phyloP scores from a whole-genome alignment of 2,888 invertebrate species.

The Acholoe squamosa region DNA sequence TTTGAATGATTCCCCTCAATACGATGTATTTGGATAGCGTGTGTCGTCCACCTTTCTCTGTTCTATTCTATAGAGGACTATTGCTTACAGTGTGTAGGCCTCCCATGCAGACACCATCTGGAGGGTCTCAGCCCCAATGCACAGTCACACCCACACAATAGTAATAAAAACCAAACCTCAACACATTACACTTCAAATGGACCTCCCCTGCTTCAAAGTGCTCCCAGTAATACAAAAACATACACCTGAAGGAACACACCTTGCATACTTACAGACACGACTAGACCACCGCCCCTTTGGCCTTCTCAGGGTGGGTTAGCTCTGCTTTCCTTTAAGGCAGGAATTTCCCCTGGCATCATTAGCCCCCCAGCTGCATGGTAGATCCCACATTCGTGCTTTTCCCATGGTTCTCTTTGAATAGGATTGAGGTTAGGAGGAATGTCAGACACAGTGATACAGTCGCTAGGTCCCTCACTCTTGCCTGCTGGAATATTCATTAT shows the following conservation, averaged over 20 bases:
- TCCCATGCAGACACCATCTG: background rate
- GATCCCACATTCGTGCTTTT: too few relatives aligned
- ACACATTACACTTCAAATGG: constrained; percentile 27
- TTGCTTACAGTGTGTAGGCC: background rate
- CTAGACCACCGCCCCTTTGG: too few relatives aligned
- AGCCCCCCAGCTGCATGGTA: too few relatives aligned
- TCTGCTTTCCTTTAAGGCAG: too few relatives aligned
- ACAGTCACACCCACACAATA: background rate
- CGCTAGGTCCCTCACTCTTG: background rate
- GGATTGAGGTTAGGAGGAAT: too few relatives aligned
- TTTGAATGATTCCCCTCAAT: background rate
- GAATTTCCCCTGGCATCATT: too few relatives aligned
- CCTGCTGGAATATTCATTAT: constrained; percentile 33
- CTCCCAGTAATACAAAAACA: too few relatives aligned
- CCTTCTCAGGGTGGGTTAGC: too few relatives aligned
- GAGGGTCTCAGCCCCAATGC: background rate
- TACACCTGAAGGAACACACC: too few relatives aligned
- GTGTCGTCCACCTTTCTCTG: background rate
- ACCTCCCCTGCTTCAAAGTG: background rate
- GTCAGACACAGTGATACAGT: too few relatives aligned
- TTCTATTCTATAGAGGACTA: background rate
- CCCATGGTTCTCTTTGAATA: too few relatives aligned
- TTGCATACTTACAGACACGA: too few relatives aligned
- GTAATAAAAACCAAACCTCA: background rate
- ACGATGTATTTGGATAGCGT: background rate